Evolutionary conservation across 1,140 invertebrate species (phyloP).

Genomic region (Drosophila willistoni): DNA sequence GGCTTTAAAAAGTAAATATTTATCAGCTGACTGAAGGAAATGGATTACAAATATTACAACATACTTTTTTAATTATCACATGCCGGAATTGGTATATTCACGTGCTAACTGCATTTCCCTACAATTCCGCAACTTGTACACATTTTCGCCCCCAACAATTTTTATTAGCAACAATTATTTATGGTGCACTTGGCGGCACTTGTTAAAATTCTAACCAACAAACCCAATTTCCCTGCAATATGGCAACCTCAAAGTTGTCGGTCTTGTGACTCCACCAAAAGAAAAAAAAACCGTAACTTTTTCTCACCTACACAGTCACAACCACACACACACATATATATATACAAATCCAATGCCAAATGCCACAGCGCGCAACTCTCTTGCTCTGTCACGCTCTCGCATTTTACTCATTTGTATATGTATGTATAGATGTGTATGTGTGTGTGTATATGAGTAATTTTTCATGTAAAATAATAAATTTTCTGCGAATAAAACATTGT

Average conservation of each 20-base stretch:
- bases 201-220: constrained; percentile 29
- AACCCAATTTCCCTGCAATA: constrained; percentile 32
- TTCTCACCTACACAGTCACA: constrained; percentile 26
- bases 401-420: constrained; percentile 30
- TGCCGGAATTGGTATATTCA: neutral
- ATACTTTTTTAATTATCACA: constrained; percentile 4
- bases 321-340: constrained; percentile 5
- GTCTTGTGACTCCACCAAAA: constrained; percentile 74
- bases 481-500: neutral
- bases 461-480: constrained; percentile 8
- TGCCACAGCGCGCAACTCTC: constrained; percentile 54
- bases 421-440: constrained; percentile 3
- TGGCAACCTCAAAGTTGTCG: constrained; percentile 66
- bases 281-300: constrained; percentile 59
- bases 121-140: neutral
- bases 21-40: constrained; percentile 41
- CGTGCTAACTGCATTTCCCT: constrained; percentile 5
- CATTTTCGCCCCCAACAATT: neutral
- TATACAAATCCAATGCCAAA: constrained; percentile 39
- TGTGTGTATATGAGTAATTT: constrained; percentile 57
- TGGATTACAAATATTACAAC: constrained; percentile 15
- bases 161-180: constrained; percentile 15
- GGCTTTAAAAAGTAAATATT: constrained; percentile 15
- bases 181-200: constrained; percentile 8
- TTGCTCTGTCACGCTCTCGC: constrained; percentile 21